phyloP scores from a whole-genome alignment of 2,888 invertebrate genomes.

The Junonia oenone region DNA sequence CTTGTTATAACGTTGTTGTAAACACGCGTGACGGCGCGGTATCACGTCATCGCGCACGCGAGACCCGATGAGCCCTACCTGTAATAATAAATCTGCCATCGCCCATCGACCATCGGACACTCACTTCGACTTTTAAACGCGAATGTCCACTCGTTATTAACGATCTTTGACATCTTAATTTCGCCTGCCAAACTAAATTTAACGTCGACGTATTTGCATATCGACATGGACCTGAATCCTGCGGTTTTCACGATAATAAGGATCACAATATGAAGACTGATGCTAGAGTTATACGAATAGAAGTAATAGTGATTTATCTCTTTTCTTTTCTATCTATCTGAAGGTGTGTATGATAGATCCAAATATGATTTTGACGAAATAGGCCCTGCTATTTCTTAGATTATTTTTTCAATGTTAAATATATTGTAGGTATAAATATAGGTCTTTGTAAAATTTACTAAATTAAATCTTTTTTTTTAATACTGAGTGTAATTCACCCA shows the following conservation, averaged over 20 bases:
- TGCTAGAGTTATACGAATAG: no score
- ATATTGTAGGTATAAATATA: no score
- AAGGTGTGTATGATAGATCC: no score
- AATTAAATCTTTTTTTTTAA: neutral
- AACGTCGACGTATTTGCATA: constrained; percentile 6
- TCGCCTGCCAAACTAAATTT: constrained; percentile 17
- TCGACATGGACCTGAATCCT: neutral
- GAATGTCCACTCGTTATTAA: constrained; percentile 29
- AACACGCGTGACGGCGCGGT: constrained; percentile 69
- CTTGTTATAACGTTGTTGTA: constrained; percentile 64
- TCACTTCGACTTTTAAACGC: constrained; percentile 32
- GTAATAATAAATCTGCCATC: constrained; percentile 38
- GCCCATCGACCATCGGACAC: constrained; percentile 28
- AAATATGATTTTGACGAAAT: no score
- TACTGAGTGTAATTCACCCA: neutral
- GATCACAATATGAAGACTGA: no score
- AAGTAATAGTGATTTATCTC: no score
- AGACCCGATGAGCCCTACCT: constrained; percentile 48
- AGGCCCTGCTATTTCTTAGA: no score
- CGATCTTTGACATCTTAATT: constrained; percentile 29
- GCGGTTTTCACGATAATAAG: neutral
- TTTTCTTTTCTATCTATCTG: no score
- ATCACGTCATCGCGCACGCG: constrained; percentile 73
- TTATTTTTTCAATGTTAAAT: no score
- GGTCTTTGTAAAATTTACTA: no score